Evolutionary conservation across 2,113 vertebrate species (phyloP).

Genomic region (Colinus virginianus): DNA sequence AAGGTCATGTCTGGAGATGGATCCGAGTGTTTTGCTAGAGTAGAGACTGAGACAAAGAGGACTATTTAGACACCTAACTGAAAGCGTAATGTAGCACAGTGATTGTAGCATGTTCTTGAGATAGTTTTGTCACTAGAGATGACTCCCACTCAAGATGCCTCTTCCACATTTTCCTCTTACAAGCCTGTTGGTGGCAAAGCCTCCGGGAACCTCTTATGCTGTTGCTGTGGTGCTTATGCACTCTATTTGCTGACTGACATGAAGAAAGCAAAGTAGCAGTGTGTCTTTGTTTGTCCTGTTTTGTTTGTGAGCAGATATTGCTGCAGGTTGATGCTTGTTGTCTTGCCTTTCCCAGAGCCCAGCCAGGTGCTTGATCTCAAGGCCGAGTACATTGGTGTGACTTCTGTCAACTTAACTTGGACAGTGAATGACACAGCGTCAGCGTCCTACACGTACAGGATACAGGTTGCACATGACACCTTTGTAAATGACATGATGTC

Average conservation of each 20-base stretch:
- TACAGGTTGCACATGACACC: rapidly evolving
- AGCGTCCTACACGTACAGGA: background rate
- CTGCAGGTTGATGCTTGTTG: background rate
- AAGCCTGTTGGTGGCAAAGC: background rate
- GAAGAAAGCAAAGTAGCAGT: background rate
- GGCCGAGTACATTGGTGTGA: background rate
- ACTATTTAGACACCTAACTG: background rate
- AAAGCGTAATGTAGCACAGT: background rate
- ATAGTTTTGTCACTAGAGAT: background rate
- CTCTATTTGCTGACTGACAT: too few species aligned
- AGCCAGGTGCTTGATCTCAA: background rate
- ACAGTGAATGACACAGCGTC: rapidly evolving
- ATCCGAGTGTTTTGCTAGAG: background rate
- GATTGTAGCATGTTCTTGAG: background rate
- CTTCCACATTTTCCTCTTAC: background rate
- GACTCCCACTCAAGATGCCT: background rate
- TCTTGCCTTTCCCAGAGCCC: slow-evolving; percentile 9
- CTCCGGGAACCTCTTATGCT: background rate
- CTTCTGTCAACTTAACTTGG: background rate
- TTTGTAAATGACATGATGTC: rapidly evolving
- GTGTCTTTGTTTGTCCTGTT: background rate
- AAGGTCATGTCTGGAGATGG: background rate
- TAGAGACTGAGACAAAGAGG: background rate
- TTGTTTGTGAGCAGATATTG: background rate
- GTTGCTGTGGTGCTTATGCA: background rate